These are phyloP conservation scores for Enteromius trimaculatus DNA, from an alignment of 2,797 vertebrate genomes.

Conservation along the genomic window DNA sequence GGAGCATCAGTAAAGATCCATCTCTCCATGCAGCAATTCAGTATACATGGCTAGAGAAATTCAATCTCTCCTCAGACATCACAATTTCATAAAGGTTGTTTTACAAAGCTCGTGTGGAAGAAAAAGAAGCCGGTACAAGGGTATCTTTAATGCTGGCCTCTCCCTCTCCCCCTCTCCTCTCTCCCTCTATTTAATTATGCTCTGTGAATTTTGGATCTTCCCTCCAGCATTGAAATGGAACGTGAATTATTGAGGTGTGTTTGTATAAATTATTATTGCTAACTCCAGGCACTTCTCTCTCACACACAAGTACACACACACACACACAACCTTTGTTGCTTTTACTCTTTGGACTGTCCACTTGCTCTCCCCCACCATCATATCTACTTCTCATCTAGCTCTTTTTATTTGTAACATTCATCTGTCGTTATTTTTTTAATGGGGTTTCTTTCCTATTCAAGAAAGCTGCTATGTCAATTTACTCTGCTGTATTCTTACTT, in stretches of 20 bases:
- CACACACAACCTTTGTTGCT: slow-evolving; percentile 59
- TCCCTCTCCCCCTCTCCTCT: slow-evolving; percentile 70
- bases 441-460: slow-evolving; percentile 49
- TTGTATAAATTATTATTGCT: slow-evolving; percentile 91
- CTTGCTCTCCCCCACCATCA: slow-evolving; percentile 44
- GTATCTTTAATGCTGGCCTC: slow-evolving; percentile 76
- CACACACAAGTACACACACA: slow-evolving; percentile 41
- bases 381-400: slow-evolving; percentile 31
- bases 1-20: slow-evolving; percentile 48
- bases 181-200: slow-evolving; percentile 88
- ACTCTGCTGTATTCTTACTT: slow-evolving; percentile 16
- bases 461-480: slow-evolving; percentile 25
- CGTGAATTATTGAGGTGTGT: slow-evolving; percentile 89
- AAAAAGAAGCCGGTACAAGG: slow-evolving; percentile 72
- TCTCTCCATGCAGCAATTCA: slow-evolving; percentile 51
- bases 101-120: slow-evolving; percentile 79
- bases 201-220: slow-evolving; percentile 88
- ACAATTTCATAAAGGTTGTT: slow-evolving; percentile 78
- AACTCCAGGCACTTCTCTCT: slow-evolving; percentile 84
- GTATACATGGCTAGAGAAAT: slow-evolving; percentile 58
- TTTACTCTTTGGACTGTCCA: slow-evolving; percentile 62
- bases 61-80: slow-evolving; percentile 70
- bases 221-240: slow-evolving; percentile 87
- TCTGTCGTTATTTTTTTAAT: slow-evolving; percentile 65
- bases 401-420: slow-evolving; percentile 61